A percentile compares a stretch with the other conserved stretches of the same genome.
Conservation (phyloP, 2,113 vertebrate genomes). For the Oncorhynchus mykiss region DNA sequence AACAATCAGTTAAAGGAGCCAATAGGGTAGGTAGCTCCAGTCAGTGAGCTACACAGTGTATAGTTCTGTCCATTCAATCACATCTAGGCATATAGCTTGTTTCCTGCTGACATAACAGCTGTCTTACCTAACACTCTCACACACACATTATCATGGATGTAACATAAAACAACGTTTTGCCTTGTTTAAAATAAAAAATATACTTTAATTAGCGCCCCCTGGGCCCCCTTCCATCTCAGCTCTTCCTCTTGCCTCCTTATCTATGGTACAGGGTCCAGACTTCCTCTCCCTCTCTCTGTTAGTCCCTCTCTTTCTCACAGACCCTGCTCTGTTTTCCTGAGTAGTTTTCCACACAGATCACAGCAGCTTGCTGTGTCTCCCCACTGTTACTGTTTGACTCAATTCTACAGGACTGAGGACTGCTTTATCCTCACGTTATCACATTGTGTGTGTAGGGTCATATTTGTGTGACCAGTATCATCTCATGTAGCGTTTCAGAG, state of each 20-base stretch:
- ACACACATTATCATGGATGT: not conserved
- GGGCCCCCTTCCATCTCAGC: constrained; percentile 24
- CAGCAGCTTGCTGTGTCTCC: constrained; percentile 20
- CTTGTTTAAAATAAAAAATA: not conserved
- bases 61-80: constrained; percentile 1
- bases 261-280: constrained; percentile 69
- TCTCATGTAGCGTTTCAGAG: constrained; percentile 51
- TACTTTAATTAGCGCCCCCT: not conserved
- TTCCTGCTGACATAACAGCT: constrained; percentile 29
- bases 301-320: constrained; percentile 45
- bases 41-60: not conserved
- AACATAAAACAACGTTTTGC: not conserved
- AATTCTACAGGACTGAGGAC: constrained; percentile 34
- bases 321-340: constrained; percentile 57
- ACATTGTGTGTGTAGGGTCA: constrained; percentile 31
- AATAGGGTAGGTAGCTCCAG: not conserved
- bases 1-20: too few species aligned
- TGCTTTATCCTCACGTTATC: constrained; percentile 43
- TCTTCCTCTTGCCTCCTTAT: constrained; percentile 70
- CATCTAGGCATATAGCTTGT: constrained; percentile 5
- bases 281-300: constrained; percentile 55
- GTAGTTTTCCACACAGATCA: constrained; percentile 60
- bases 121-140: constrained; percentile 29
- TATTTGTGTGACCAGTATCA: constrained; percentile 22
- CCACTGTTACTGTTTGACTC: constrained; percentile 36